phyloP scores from a whole-genome alignment of 2,797 vertebrate species.

The Enteromius afrohamiltoni region DNA sequence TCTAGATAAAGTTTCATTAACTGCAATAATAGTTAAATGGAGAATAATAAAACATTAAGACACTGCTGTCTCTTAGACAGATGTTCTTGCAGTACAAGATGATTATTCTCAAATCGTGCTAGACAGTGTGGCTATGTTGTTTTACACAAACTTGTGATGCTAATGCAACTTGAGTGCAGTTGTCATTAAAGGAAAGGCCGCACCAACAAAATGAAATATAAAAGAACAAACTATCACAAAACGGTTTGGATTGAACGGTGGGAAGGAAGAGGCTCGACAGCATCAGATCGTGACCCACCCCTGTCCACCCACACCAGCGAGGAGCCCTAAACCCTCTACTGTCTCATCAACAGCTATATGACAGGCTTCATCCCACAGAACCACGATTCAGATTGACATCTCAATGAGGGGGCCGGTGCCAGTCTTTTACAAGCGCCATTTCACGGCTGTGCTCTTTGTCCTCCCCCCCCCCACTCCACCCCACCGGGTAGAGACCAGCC shows the following conservation, averaged over 20 bases:
- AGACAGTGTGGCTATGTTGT: not conserved
- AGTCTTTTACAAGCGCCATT: constrained; percentile 73
- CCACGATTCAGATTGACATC: constrained; percentile 82
- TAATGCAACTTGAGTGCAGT: not conserved
- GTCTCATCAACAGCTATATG: constrained; percentile 60
- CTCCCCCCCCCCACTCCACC: constrained; percentile 34
- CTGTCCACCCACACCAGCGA: constrained; percentile 40
- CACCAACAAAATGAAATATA: not conserved
- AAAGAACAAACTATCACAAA: not conserved
- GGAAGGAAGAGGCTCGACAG: constrained; percentile 60
- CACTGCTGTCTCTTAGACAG: not conserved
- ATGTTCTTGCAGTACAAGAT: not conserved
- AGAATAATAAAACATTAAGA: not conserved
- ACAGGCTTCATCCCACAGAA: constrained; percentile 72
- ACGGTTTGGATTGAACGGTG: constrained; percentile 10
- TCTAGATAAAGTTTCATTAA: not conserved
- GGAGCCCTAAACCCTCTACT: constrained; percentile 28
- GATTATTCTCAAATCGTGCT: not conserved
- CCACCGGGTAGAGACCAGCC: constrained; percentile 56
- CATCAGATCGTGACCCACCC: constrained; percentile 70
- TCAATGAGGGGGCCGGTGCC: constrained; percentile 81
- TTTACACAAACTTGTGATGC: not conserved
- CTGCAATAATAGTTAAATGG: not conserved
- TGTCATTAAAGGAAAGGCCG: not conserved
- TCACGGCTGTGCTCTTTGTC: constrained; percentile 72